Conservation (phyloP, 2,113 vertebrate genomes). For the Phaethon lepturus region DNA sequence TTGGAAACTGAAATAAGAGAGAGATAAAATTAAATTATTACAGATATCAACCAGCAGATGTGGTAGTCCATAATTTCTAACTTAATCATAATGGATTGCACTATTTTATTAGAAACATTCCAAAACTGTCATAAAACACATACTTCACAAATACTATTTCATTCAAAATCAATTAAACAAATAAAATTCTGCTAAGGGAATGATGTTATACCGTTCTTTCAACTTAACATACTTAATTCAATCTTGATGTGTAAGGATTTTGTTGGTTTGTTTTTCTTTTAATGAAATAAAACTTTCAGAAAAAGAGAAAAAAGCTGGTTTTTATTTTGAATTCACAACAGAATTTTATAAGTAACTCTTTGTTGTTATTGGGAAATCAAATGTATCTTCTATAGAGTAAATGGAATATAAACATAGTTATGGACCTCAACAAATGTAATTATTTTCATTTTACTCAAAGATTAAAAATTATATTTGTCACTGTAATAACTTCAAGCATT, state of each 20-base stretch:
- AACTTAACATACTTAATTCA: background rate
- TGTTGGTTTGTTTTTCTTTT: background rate
- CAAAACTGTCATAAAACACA: background rate
- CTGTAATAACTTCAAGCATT: background rate
- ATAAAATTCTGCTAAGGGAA: background rate
- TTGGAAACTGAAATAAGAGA: background rate
- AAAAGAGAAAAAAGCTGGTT: accelerated
- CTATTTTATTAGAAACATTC: background rate
- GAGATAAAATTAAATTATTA: background rate
- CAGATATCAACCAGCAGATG: background rate
- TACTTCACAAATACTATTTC: background rate
- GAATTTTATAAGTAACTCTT: background rate
- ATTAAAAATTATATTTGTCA: background rate
- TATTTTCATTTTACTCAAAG: background rate
- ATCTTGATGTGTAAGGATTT: no score
- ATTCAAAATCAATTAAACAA: background rate
- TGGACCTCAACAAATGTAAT: background rate
- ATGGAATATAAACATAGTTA: background rate
- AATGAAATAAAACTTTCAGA: background rate
- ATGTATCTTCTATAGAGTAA: background rate
- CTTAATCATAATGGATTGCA: background rate
- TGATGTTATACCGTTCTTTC: background rate
- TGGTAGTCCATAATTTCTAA: background rate
- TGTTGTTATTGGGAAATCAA: background rate
- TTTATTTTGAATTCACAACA: background rate